Base-by-base conservation (phyloP, 2,797 vertebrate genomes). In the Microctenopoma stevenorrisi region DNA sequence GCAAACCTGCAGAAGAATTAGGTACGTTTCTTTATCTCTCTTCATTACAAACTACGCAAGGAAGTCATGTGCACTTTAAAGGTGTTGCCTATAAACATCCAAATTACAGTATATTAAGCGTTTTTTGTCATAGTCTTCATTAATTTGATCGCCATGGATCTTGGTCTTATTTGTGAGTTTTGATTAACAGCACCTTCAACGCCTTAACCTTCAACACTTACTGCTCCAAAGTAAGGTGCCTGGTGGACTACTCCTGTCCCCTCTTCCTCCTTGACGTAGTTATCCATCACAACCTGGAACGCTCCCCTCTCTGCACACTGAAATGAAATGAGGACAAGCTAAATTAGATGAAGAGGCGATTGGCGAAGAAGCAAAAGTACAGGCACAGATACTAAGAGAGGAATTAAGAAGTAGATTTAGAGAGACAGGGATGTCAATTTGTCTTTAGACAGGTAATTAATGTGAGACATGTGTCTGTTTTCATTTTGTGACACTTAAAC, bases 201-300 rank as follows among this genome's bases (percentile, higher is more conserved):
- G 22, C 22, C 22, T 22, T 22, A 22, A 22, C 22, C 22, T 22
- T 22, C 2, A 22, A 63, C 25, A 97, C 98, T 96, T 89, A 99
- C 98, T 88, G 96, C 96, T 88, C 98, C 98, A 77, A 99, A 99
- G 88, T 99, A 99, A 0, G 98, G 98, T n/a, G 98, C 96, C 91
- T 99, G 98, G 85, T 98, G 98, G 60, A 99, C 97, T 25, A 99
- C 94, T 18, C 98, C 98, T 0, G 98, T 99, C 64, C 98, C 98
- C 70, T 98, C 98, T 71, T 99, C 97, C 82, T 97, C 97, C 73
- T 93, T 96, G 78, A 99, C 97, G 0, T 99, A 99, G 85, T 90
- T 94, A 90, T 99, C 98, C 1, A 87, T 81, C 54, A 99, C 84
- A 56, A 99, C 95, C 14, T 94, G 91, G 90, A 99, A 99, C 1